Base-by-base conservation (phyloP, 2,797 vertebrate genomes). In the Coluber constrictor region DNA sequence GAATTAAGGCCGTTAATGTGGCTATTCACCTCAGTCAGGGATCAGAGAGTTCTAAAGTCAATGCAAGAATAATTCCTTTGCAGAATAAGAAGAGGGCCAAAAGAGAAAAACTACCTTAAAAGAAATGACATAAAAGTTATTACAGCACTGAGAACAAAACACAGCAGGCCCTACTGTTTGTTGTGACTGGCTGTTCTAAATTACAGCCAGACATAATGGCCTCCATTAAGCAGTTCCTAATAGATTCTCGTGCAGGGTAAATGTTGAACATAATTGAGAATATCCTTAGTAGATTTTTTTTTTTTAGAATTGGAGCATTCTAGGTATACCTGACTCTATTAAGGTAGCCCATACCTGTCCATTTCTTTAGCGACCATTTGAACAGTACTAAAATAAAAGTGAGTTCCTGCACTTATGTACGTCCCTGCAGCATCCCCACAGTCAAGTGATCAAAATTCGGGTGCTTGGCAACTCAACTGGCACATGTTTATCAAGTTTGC, bases 41-140 rank as follows among this genome's bases (percentile, higher is more conserved):
- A 51, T 55, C 59, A 94, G 32, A 79, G 55, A 83, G 47, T 1
- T 93, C 94, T 87, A 93, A 92, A 93, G 92, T 57, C 27, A 87
- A 92, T 94, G 94, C 91, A 95, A 92, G 51, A 90, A 95, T 93
- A 93, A 87, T 91, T 92, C 90, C 94, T 95, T 47, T 93, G 92
- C 5, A 0, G 37, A 25, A 43, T 29, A 61, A 20, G 93, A 91
- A 92, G 94, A 92, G 63, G 93, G 93, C 93, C 95, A 92, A 94
- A n/a, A 66, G 2, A 15, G 2, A 32, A 32, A 32, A 16, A 32
- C 7, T 16, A 32, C 15, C 13, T 32, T 32, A 70, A 70, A 32
- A 70, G 66, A 70, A 32, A 70, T 32, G 6, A 70, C 13, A 70
- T 70, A 18, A n/a, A 32, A 70, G 5, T 70, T 70, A 0, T 95